Evolutionary conservation across 1,140 invertebrate species (phyloP).

Genomic region (Littorina saxatilis): DNA sequence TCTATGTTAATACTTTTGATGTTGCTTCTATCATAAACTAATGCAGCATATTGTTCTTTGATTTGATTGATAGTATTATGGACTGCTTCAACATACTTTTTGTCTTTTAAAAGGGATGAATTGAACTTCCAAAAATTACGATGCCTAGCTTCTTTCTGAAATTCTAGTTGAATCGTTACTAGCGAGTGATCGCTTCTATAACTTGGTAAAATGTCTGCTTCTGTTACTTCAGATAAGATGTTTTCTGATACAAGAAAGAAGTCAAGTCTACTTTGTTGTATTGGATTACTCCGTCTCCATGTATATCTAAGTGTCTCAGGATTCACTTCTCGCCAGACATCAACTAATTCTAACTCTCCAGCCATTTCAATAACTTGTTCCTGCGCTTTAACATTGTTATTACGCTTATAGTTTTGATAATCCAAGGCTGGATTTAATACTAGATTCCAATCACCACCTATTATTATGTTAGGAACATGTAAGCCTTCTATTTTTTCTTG

Average conservation of each 20-base stretch:
- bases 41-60: neutral
- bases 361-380: too few species aligned
- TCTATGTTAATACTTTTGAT: too few species aligned
- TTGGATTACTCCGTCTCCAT: too few species aligned
- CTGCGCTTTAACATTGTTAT: conserved; percentile 41
- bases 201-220: neutral
- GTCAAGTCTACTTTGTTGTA: conserved; percentile 13
- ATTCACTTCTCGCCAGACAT: too few species aligned
- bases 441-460: too few species aligned
- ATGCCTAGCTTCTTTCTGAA: neutral
- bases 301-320: neutral
- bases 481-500: conserved; percentile 19
- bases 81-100: neutral
- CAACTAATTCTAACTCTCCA: too few species aligned
- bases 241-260: neutral
- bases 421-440: too few species aligned
- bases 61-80: neutral
- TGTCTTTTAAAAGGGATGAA: too few species aligned
- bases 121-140: neutral
- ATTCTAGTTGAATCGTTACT: neutral
- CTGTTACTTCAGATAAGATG: neutral
- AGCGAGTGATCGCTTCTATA: conserved; percentile 8
- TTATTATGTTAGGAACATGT: too few species aligned
- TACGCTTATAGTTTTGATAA: conserved; percentile 23
- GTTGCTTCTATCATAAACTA: too few species aligned